Evolutionary conservation across 1,140 invertebrate genomes (phyloP).

Genomic region (Lasioglossum albipes): DNA sequence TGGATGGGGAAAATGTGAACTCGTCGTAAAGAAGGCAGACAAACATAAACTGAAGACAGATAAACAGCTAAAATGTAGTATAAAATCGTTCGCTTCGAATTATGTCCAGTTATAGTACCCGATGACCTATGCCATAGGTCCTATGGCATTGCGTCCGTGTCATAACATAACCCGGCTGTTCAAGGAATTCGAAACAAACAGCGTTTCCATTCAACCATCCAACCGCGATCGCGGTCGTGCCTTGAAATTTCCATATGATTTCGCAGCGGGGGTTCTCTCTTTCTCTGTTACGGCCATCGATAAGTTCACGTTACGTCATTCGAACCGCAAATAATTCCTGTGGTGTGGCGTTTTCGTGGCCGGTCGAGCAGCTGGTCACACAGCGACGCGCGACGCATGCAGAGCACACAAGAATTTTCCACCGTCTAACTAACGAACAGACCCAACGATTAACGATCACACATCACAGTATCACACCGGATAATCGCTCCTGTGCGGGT

Average conservation of each 20-base stretch:
- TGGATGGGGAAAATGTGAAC: background rate
- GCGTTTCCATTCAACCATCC: no score
- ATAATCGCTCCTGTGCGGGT: constrained; percentile 36
- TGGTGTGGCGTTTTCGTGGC: background rate
- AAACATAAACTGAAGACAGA: no score
- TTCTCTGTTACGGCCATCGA: no score
- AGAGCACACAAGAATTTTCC: constrained; percentile 48
- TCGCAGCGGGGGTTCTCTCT: no score
- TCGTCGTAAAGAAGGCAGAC: background rate
- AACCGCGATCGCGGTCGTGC: no score
- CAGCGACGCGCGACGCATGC: background rate
- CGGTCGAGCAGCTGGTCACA: background rate
- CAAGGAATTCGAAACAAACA: background rate
- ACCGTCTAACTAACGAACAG: constrained; percentile 51
- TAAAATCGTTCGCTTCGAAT: no score
- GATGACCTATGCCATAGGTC: no score
- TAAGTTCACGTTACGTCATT: no score
- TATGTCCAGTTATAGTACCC: no score
- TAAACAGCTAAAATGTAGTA: no score
- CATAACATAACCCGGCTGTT: background rate
- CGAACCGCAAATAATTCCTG: no score
- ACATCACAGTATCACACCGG: background rate
- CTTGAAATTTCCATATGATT: no score
- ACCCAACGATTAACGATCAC: constrained; percentile 36
- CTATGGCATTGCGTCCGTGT: background rate